phyloP scores from a whole-genome alignment of 2,113 vertebrate genomes.

The Lagopus leucura region DNA sequence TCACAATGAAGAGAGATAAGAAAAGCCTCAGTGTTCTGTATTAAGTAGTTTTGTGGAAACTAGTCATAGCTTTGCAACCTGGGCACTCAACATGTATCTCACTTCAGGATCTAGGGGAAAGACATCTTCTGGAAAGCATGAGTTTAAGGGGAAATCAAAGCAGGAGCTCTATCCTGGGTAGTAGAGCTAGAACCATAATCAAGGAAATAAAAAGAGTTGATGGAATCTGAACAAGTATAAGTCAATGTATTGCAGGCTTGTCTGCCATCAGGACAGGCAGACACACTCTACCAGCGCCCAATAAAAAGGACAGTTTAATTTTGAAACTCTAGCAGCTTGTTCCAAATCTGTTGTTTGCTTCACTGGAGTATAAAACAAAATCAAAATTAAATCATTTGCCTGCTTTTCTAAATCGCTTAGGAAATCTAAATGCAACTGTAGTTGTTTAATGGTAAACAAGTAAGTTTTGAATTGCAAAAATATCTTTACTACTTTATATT shows the following conservation, averaged over 20 bases:
- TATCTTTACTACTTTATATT: background rate
- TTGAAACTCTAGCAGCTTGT: conserved; percentile 61
- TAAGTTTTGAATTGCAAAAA: conserved; percentile 1
- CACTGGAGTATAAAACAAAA: conserved; percentile 50
- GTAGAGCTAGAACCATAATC: conserved; percentile 31
- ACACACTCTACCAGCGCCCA: background rate
- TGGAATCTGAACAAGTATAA: conserved; percentile 51
- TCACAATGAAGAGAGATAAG: background rate
- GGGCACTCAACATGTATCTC: background rate
- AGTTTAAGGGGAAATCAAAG: conserved; percentile 46
- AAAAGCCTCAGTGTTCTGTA: background rate
- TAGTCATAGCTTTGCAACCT: background rate
- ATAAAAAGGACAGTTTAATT: conserved; percentile 58
- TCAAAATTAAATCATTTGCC: conserved; percentile 50
- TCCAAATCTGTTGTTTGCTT: conserved; percentile 65
- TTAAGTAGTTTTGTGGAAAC: background rate
- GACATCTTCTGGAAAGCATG: background rate
- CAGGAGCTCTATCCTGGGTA: background rate
- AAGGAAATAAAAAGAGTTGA: conserved; percentile 59
- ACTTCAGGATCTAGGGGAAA: background rate
- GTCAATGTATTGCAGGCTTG: conserved; percentile 54
- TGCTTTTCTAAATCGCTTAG: conserved; percentile 39
- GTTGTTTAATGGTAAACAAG: conserved; percentile 24
- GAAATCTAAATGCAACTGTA: conserved; percentile 33
- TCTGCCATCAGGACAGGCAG: conserved; percentile 51